Base-by-base conservation (phyloP, 2,113 vertebrate genomes). In the Mustelus asterias region DNA sequence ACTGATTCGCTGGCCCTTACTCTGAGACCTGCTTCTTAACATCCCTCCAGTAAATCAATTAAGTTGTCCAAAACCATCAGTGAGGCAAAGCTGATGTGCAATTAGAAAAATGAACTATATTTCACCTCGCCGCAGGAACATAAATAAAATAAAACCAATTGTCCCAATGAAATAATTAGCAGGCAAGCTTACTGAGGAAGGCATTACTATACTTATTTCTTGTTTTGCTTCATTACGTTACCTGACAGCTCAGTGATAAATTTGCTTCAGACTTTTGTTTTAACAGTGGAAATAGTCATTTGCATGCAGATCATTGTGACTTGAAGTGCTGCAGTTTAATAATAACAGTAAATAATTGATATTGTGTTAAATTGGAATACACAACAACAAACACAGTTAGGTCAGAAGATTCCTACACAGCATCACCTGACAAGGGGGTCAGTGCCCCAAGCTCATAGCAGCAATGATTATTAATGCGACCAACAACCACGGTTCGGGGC, bases 331-430 rank as follows among this genome's bases (percentile, higher is more conserved):
- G 37, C 44, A 72, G n/a, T 69, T 95, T 22, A 72, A 72, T 29
- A 95, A 44, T 26, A 94, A 70, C 44, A 72, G 22, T 95, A 18
- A 95, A 70, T 95, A 95, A 95, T 72, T 95, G 26, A 72, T 95
- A 63, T 29, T 72, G 37, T 72, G 41, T 44, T 95, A 70, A 94
- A 94, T 69, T 94, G 65, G 37, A 41, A 22, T 41, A 26, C 41
- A 26, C 93, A 70, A 22, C 67, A 41, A 72, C 67, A 63, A 7
- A 58, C 48, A 58, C 86, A 29, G 86, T 60, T 29, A 86, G 86
- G 86, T 29, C 41, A 14, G 24, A 69, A 48, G 67, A 70, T 72
- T 16, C 10, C 41, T 95, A 70, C 18, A 24, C 37, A 94, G 37
- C 14, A 67, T 8, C 11, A n/a, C 16, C 33, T 63, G 54, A n/a